These are phyloP conservation scores for Oreocharis arfaki DNA, from an alignment of 2,113 vertebrate species.

Conservation along the genomic window DNA sequence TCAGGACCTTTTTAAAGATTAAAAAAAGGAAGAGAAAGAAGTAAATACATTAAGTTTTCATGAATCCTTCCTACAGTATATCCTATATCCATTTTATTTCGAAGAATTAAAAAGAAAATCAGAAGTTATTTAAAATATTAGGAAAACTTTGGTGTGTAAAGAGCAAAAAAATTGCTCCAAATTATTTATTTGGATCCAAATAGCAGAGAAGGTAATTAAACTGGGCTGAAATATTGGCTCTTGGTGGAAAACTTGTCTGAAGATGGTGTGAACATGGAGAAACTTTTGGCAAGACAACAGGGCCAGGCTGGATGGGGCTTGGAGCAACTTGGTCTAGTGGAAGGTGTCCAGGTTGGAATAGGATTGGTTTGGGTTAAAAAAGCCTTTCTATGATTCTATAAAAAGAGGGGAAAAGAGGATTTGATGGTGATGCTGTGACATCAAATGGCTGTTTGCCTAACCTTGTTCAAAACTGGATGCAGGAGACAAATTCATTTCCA, in stretches of 20 bases:
- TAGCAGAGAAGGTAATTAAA: not conserved
- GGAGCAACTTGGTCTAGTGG: not conserved
- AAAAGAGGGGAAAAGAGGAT: not conserved
- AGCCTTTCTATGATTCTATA: not conserved
- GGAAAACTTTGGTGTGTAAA: not conserved
- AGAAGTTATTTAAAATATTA: not conserved
- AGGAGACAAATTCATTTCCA: not conserved
- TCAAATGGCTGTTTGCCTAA: not conserved
- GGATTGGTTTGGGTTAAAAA: not conserved
- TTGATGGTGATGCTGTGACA: not conserved
- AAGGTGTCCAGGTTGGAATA: not conserved
- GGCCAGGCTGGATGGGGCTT: not conserved
- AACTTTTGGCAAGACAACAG: not conserved
- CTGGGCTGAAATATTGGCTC: not conserved
- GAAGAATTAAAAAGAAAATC: not conserved
- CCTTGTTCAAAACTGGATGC: not conserved
- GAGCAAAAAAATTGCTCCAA: not conserved
- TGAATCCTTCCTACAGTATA: not conserved
- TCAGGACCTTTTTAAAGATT: conserved; percentile 74
- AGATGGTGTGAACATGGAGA: not conserved
- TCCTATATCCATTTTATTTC: not conserved
- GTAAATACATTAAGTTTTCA: not conserved
- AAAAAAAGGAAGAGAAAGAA: not conserved
- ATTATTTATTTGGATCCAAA: not conserved
- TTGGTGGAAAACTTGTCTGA: not conserved